Base-by-base conservation (phyloP, 2,113 vertebrate species). In the Hyla sarda region DNA sequence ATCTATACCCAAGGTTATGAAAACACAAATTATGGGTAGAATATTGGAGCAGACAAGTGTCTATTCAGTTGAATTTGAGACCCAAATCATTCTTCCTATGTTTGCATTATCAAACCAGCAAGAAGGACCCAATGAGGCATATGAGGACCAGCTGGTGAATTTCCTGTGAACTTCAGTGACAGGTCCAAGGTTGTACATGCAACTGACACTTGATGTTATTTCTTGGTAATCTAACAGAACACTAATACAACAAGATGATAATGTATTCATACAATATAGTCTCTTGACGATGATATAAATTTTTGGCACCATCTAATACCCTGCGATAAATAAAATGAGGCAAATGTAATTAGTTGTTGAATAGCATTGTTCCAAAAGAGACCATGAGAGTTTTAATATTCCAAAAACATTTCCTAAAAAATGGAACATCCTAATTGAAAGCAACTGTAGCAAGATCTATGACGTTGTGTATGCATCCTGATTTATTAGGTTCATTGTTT, bases 101-200 rank as follows among this genome's bases (percentile, higher is more conserved):
- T 71, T 23, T 71, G 67, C 14, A 23, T 41, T 71, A 34, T 71
- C 67, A 71, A 71, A 41, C 67, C 19, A 23, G 67, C 67, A 41
- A 41, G 67, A 71, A 71, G 65, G 67, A 71, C 32, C 67, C 67
- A 71, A 41, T 71, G 67, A 71, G 67, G 67, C 67, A 71, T 71
- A 71, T 23, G 34, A 37, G 17, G 34, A 19, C 67, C 67, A 71
- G 67, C 67, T 71, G 67, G 67, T 23, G 9, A 34, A 71, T 71
- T 23, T 71, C 17, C 28, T 16, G 19, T 71, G 67, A 71, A 71
- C 32, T 16, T 71, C 19, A 41, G 67, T 41, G 65, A 69, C 32
- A 7, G 34, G 67, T 23, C 67, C 67, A 41, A 23, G 17, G 34
- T 30, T 41, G 67, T 23, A 10, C 32, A 71, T 71, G 67, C 67